These are phyloP conservation scores for Epizoanthus scotinus DNA, from an alignment of 92 coral and sea anemone species.

Conservation along the genomic window DNA sequence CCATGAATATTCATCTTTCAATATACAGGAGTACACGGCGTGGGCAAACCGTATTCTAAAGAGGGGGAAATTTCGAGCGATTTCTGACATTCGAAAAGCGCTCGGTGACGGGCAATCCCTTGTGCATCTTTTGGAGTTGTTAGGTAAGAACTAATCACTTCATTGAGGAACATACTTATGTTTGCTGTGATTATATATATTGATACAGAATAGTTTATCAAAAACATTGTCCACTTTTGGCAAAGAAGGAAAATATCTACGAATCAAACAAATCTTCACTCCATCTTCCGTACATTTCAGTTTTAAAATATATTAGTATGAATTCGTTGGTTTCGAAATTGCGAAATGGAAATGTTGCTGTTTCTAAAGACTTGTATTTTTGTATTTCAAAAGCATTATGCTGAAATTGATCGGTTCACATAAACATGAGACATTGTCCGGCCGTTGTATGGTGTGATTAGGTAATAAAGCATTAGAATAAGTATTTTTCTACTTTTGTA, in stretches of 20 bases:
- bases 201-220: constrained; percentile 13
- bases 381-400: constrained; percentile 6
- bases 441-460: not conserved
- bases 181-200: constrained; percentile 22
- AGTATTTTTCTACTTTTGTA: constrained; percentile 26
- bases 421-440: not conserved
- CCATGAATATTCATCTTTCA: not conserved
- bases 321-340: no score
- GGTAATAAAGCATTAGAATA: constrained; percentile 1
- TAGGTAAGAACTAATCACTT: constrained; percentile 62
- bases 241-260: no score
- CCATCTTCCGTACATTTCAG: no score
- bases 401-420: constrained; percentile 3
- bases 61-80: constrained; percentile 72
- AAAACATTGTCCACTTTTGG: not conserved
- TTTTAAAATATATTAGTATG: no score
- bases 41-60: constrained; percentile 83
- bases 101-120: constrained; percentile 91
- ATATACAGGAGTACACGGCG: constrained; percentile 81
- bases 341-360: no score
- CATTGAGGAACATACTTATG: constrained; percentile 11
- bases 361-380: not conserved
- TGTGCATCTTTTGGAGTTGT: constrained; percentile 82
- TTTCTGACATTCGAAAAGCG: constrained; percentile 87
- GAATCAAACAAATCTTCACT: no score